Evolutionary conservation across 1,140 invertebrate species (phyloP).

Genomic region (Diachasma alloeum): DNA sequence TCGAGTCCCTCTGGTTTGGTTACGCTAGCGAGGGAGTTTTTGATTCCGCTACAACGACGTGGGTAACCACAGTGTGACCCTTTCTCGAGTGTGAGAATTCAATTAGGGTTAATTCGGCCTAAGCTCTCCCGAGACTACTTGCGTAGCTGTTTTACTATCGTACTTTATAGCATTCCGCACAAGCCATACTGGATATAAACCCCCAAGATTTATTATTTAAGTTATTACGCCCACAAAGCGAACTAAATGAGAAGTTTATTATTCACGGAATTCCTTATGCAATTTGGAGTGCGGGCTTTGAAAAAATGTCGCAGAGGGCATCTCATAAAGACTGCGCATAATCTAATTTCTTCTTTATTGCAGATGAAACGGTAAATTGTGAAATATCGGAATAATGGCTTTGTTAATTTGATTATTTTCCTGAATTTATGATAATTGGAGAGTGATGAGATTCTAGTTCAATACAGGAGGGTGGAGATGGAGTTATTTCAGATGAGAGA

Average conservation of each 20-base stretch:
- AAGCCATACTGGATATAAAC: neutral
- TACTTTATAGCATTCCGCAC: neutral
- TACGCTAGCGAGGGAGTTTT: neutral
- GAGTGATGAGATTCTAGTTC: too few species aligned
- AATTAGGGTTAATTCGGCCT: slow-evolving; percentile 1
- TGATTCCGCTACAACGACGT: neutral
- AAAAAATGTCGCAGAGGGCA: neutral
- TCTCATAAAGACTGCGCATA: neutral
- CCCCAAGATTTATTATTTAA: slow-evolving; percentile 6
- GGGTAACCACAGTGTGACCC: neutral
- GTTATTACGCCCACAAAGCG: neutral
- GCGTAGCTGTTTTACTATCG: neutral
- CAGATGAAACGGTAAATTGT: neutral
- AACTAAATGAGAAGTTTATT: slow-evolving; percentile 4
- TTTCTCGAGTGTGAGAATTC: neutral
- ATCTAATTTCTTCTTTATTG: neutral
- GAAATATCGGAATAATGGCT: neutral
- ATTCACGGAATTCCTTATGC: neutral
- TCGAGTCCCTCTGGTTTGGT: neutral
- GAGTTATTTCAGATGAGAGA: too few species aligned
- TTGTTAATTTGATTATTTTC: neutral
- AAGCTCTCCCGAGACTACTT: neutral
- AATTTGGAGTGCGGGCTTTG: neutral
- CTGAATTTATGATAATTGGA: too few species aligned
- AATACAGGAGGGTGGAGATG: too few species aligned